Conservation (phyloP, 2,888 invertebrate genomes). For the Cynaeus angustus region DNA sequence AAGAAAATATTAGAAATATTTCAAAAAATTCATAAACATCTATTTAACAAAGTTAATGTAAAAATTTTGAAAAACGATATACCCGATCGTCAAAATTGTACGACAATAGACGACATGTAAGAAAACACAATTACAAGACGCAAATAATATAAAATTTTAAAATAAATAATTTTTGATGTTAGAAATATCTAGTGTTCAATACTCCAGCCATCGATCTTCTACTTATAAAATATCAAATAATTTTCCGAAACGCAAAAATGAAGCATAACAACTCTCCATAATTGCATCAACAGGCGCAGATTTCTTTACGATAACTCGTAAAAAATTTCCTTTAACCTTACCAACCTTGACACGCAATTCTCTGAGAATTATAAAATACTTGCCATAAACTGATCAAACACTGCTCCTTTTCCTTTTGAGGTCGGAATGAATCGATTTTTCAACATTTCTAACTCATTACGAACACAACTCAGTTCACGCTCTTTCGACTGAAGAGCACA, state of each 20-base stretch:
- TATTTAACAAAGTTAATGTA: too few species aligned
- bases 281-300: not conserved
- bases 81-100: too few species aligned
- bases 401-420: conserved; percentile 12
- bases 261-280: not conserved
- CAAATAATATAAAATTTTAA: too few species aligned
- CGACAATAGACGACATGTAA: too few species aligned
- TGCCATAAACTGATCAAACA: conserved; percentile 18
- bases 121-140: too few species aligned
- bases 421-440: conserved; percentile 18
- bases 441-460: conserved; percentile 31
- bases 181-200: too few species aligned
- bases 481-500: conserved; percentile 28
- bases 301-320: not conserved
- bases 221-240: too few species aligned
- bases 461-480: conserved; percentile 14
- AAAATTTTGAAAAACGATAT: too few species aligned
- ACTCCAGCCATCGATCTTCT: too few species aligned
- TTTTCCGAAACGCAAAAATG: not conserved
- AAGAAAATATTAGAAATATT: too few species aligned
- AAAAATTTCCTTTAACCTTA: conserved; percentile 25
- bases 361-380: conserved; percentile 9
- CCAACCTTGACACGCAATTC: conserved; percentile 10
- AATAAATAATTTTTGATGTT: too few species aligned
- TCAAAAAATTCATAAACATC: too few species aligned